Base-by-base conservation (phyloP, 2,888 invertebrate genomes). In the Dicyrtoma fusca region DNA sequence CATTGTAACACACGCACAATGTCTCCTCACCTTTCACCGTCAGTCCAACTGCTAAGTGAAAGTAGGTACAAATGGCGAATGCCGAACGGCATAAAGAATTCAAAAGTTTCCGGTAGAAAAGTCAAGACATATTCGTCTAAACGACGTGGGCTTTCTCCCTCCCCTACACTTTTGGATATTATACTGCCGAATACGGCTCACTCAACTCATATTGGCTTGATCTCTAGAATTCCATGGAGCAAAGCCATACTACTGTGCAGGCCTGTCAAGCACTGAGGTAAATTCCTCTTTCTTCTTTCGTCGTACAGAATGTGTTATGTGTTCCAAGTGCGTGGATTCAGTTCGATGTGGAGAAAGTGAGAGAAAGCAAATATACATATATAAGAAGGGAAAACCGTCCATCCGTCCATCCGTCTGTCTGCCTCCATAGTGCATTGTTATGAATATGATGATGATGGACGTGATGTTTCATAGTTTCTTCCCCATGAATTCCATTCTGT, bases 371-470 rank as follows among this genome's bases (percentile, higher is more conserved):
- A 14, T 49, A 14, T 49, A 11, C 49, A 17, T 17, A 17, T 17
- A 49, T 49, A 17, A 17, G 53, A 53, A 53, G 21, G 53, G 4
- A 17, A 49, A 53, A 10, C 21, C 53, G 11, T 8, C 21, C 19
- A n/a, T 55, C 53, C 21, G 19, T 55, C 17, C 17, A 4, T 49
- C 49, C 17, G n/a, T n/a, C 49, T 49, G 5, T 49, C 49, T 49
- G 14, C 19, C 53, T 55, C 53, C 34, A 34, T 26, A 25, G 25
- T 57, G 25, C 25, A 26, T 25, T 13, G 14, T 53, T 21, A n/a
- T 53, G 53, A 57, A 57, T 25, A 25, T 57, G 25, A 57, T 57
- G 25, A 57, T 57, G 57, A 57, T 57, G 14, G 57, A 57, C 57
- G 57, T 57, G 25, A 14, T 26, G 57, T 23, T 14, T 23, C 57